Conservation (phyloP, 2,888 invertebrate genomes). For the Argyra leucocephala region DNA sequence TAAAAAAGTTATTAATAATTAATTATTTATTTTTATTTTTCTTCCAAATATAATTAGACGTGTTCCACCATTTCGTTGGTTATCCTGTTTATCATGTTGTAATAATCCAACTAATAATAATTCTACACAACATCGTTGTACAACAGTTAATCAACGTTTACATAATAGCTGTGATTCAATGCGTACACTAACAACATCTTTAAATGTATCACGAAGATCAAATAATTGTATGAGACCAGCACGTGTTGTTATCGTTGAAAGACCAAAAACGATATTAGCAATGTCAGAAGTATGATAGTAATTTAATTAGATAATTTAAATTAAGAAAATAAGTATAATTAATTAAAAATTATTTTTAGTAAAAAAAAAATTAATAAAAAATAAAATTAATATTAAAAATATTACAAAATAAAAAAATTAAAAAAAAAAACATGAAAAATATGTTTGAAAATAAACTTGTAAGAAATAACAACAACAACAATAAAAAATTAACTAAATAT, state of each 20-base stretch:
- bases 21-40: background rate
- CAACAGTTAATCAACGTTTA: conserved; percentile 39
- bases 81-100: conserved; percentile 46
- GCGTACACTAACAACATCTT: conserved; percentile 41
- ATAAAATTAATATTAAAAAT: no score
- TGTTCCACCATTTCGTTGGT: conserved; percentile 61
- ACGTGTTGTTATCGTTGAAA: conserved; percentile 38
- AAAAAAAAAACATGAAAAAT: no score
- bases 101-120: conserved; percentile 37
- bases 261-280: conserved; percentile 34
- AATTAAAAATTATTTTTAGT: background rate
- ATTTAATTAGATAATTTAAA: background rate
- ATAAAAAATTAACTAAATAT: no score
- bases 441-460: no score
- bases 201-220: conserved; percentile 40
- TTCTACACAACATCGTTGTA: conserved; percentile 34
- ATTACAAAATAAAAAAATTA: no score
- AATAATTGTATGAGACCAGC: conserved; percentile 35
- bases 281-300: conserved; percentile 43
- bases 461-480: no score
- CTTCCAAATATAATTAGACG: conserved; percentile 30
- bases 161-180: conserved; percentile 43
- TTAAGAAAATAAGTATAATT: background rate
- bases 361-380: background rate
- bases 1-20: conserved; percentile 1